Conservation (phyloP, 1,140 invertebrate genomes). For the Drosophila carrolli region DNA sequence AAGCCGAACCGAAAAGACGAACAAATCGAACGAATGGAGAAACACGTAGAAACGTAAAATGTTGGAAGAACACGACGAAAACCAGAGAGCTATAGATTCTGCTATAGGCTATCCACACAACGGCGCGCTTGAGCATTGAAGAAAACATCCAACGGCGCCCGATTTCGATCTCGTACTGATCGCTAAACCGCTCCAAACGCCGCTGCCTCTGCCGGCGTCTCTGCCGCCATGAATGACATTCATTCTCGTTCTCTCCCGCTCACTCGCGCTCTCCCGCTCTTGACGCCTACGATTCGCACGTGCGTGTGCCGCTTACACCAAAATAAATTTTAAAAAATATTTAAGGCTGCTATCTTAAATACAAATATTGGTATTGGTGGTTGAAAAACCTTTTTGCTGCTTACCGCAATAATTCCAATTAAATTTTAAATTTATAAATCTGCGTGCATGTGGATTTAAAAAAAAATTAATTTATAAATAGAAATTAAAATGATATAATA, state of each 20-base stretch:
- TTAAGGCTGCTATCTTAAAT: too few species aligned
- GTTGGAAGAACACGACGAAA: conserved; percentile 31
- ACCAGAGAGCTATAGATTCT: conserved; percentile 39
- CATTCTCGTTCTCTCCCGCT: conserved; percentile 21
- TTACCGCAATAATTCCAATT: too few species aligned
- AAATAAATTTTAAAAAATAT: neutral
- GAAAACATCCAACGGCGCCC: conserved; percentile 69
- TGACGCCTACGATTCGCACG: conserved; percentile 40
- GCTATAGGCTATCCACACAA: conserved; percentile 45
- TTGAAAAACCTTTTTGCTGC: neutral
- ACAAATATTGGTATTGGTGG: too few species aligned
- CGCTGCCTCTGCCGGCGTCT: conserved; percentile 23
- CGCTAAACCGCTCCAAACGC: conserved; percentile 43
- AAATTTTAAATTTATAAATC: too few species aligned
- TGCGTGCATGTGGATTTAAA: too few species aligned
- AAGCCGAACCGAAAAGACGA: conserved; percentile 20
- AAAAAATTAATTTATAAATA: neutral
- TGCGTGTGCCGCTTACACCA: conserved; percentile 46
- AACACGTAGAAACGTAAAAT: conserved; percentile 27
- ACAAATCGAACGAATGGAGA: conserved; percentile 14
- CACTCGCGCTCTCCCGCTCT: conserved; percentile 6
- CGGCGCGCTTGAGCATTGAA: conserved; percentile 47
- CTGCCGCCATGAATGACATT: conserved; percentile 63
- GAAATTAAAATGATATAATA: neutral
- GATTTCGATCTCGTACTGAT: conserved; percentile 67